Evolutionary conservation across 2,113 vertebrate species (phyloP).

Genomic region (Ctenodactylus gundi): DNA sequence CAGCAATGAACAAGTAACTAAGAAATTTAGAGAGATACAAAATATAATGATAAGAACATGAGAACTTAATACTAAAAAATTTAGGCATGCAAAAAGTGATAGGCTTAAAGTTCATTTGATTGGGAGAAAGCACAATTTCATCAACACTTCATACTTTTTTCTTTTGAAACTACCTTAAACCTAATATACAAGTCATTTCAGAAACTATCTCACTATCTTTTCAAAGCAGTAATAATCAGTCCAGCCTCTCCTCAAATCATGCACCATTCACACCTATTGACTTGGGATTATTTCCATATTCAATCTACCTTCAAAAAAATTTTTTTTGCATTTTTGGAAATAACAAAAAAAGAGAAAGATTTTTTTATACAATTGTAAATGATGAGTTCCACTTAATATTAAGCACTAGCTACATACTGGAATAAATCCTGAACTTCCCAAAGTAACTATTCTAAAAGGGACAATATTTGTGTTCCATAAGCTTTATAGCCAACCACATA

Average conservation of each 20-base stretch:
- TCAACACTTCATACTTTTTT: slow-evolving; percentile 36
- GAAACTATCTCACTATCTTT: slow-evolving; percentile 20
- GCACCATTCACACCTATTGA: neutral
- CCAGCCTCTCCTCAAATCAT: neutral
- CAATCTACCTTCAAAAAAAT: slow-evolving; percentile 33
- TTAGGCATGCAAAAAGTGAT: neutral
- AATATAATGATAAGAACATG: neutral
- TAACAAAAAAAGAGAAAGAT: slow-evolving; percentile 9
- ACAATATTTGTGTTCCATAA: neutral
- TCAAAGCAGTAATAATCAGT: neutral
- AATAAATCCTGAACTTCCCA: slow-evolving; percentile 18
- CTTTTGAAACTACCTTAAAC: slow-evolving; percentile 29
- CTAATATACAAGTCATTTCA: slow-evolving; percentile 41
- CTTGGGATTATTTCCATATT: slow-evolving; percentile 5
- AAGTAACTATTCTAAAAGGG: neutral
- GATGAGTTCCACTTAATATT: neutral
- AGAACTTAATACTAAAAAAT: slow-evolving; percentile 48
- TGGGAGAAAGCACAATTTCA: neutral
- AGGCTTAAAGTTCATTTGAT: neutral
- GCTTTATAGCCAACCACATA: neutral
- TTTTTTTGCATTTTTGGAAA: neutral
- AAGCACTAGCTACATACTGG: neutral
- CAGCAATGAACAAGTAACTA: no score
- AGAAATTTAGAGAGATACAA: slow-evolving; percentile 40
- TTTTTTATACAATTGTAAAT: slow-evolving; percentile 22